Evolutionary conservation across 2,888 invertebrate species (phyloP), one percentile per base, ranked within the genome.

Genomic region (Kuschelorhynchus macadamiae): DNA sequence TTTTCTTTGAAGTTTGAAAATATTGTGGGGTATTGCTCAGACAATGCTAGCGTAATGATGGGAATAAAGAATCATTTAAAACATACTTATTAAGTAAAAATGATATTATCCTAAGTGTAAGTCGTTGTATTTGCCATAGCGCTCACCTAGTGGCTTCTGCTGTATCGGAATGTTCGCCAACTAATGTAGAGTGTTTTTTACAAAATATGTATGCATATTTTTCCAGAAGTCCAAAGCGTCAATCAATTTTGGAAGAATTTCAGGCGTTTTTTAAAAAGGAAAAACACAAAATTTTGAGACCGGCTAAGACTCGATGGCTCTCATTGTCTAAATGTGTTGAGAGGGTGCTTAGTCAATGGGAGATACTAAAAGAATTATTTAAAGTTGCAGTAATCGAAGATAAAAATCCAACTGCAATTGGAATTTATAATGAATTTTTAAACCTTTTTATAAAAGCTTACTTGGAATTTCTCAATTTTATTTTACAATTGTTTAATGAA

Each of bases 201-300:
- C 66, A 70, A 56, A 70, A 62, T 62, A 59, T 64, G 5, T 60
- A 25, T 25, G 32, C 36, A 21, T 71, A 71, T 63, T 71, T 68
- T 68, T 71, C 71, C 11, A 18, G 67, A 63, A 47, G 44, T 56
- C 70, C 67, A 4, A 71, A 71, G 20, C 14, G 67, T 11, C 67
- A 71, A 46, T 67, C 70, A 25, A 52, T 66, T 56, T 56, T 67
- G 21, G 47, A 68, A 50, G 68, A 68, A 68, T 68, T 68, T 39
- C 68, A 63, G 57, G n/a, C 39, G n/a, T 68, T 44, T 36, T 25
- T 70, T n/a, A 33, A 30, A 12, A 39, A 17, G 25, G 36, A 11
- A 42, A 42, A 67, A 67, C 17, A 30, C 30, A 71, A 67, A 59
- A 71, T 67, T 33, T 41, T 64, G 52, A 30, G 21, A 14, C 67